phyloP scores from a whole-genome alignment of 2,888 invertebrate species.

The Sycophila texana region DNA sequence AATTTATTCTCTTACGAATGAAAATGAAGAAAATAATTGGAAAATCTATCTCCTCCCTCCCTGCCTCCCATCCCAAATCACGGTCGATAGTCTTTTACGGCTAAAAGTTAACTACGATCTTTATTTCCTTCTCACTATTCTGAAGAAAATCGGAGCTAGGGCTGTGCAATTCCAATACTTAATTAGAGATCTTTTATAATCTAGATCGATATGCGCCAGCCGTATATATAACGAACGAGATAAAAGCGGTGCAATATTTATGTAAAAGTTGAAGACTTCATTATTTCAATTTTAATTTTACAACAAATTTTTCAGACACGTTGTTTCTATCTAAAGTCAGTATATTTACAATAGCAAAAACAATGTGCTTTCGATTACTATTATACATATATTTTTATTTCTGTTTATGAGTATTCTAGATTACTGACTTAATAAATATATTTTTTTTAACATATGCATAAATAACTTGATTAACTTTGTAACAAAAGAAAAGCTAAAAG shows the following conservation, averaged over 20 bases:
- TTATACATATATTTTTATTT: no score
- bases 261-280: neutral
- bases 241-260: slow-evolving; percentile 26
- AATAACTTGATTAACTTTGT: no score
- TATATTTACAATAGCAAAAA: no score
- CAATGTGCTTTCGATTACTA: no score
- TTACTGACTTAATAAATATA: no score
- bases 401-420: no score
- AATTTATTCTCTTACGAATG: slow-evolving; percentile 58
- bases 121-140: slow-evolving; percentile 46
- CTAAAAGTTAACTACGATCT: slow-evolving; percentile 55
- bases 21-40: slow-evolving; percentile 29
- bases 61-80: slow-evolving; percentile 8
- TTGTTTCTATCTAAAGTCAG: no score
- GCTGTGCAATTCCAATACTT: slow-evolving; percentile 52
- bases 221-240: slow-evolving; percentile 41
- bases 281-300: neutral
- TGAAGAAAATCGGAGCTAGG: slow-evolving; percentile 49
- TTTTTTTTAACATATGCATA: no score
- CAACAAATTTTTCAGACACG: no score
- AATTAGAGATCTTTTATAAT: slow-evolving; percentile 30
- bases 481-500: neutral
- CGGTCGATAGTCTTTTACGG: slow-evolving; percentile 52
- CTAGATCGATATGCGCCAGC: slow-evolving; percentile 3
- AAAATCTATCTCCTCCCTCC: slow-evolving; percentile 37